Percentiles rank a stretch among this genome's conserved stretches.
Conservation (phyloP, 1,140 invertebrate species). For the Drosophila pachea region DNA sequence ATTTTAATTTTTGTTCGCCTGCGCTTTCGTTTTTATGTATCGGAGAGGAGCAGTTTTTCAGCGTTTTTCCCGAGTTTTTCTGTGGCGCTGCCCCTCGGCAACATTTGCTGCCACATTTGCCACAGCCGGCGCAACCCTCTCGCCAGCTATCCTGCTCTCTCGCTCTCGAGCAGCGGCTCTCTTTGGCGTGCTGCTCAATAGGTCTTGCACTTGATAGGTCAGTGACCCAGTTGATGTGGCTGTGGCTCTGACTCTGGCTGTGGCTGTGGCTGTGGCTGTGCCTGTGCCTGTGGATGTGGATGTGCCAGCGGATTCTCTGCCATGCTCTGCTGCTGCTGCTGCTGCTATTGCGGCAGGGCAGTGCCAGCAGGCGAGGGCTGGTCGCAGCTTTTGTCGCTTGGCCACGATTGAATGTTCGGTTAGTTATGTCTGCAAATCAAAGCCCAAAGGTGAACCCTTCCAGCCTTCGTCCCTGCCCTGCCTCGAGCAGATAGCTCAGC, state of each 20-base stretch:
- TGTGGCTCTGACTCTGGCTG: slow-evolving; percentile 26
- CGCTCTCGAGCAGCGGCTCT: slow-evolving; percentile 25
- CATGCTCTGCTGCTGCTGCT: slow-evolving; percentile 20
- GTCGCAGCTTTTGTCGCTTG: slow-evolving; percentile 16
- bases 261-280: slow-evolving; percentile 24
- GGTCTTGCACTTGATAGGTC: slow-evolving; percentile 75
- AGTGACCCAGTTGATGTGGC: slow-evolving; percentile 67
- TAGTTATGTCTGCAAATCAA: slow-evolving; percentile 30
- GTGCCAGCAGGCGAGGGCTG: slow-evolving; percentile 36
- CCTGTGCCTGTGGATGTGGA: slow-evolving; percentile 10
- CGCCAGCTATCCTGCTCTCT: slow-evolving; percentile 2
- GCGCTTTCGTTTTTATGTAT: slow-evolving; percentile 59
- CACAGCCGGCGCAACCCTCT: slow-evolving; percentile 40
- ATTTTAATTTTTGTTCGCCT: slow-evolving; percentile 75
- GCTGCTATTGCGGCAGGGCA: slow-evolving; percentile 58
- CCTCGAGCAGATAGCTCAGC: slow-evolving; percentile 28
- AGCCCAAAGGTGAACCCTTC: slow-evolving; percentile 23
- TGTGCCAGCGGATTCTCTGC: slow-evolving; percentile 32
- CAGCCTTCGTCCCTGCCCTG: not conserved
- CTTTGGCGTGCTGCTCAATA: slow-evolving; percentile 61
- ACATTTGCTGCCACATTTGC: slow-evolving; percentile 63
- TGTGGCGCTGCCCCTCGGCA: slow-evolving; percentile 47
- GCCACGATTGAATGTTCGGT: slow-evolving; percentile 21
- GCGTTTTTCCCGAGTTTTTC: slow-evolving; percentile 43
- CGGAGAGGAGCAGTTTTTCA: slow-evolving; percentile 18